Evolutionary conservation across 2,797 vertebrate species (phyloP).

Genomic region (Silurus aristotelis): DNA sequence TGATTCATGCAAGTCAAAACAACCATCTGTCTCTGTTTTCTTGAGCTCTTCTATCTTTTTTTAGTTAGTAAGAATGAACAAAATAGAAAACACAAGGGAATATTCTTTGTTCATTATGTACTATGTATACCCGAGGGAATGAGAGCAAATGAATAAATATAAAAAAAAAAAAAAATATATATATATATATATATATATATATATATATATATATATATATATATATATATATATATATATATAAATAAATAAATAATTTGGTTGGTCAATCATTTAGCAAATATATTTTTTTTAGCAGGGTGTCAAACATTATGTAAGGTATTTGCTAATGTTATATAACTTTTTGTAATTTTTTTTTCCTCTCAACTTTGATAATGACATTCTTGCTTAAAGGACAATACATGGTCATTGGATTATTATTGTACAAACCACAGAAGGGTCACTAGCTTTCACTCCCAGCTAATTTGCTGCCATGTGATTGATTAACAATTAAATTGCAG

Average conservation of each 20-base stretch:
- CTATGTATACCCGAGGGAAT: not conserved
- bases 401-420: not conserved
- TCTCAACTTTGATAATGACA: not conserved
- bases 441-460: not conserved
- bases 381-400: not conserved
- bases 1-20: not conserved
- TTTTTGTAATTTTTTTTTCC: not conserved
- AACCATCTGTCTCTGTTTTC: not conserved
- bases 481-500: not conserved
- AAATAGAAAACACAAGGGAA: not conserved
- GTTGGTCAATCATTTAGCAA: no score
- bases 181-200: no score
- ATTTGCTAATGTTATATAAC: not conserved
- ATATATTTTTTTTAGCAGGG: no score
- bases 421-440: not conserved
- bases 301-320: not conserved
- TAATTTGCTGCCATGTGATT: not conserved
- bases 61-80: not conserved
- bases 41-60: not conserved
- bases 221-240: no score
- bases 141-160: no score
- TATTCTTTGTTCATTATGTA: not conserved
- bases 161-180: no score
- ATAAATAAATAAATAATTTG: no score
- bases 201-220: no score